Evolutionary conservation across 2,113 vertebrate species (phyloP), one percentile per base, ranked within the genome.

Genomic region (Oenanthe melanoleuca): DNA sequence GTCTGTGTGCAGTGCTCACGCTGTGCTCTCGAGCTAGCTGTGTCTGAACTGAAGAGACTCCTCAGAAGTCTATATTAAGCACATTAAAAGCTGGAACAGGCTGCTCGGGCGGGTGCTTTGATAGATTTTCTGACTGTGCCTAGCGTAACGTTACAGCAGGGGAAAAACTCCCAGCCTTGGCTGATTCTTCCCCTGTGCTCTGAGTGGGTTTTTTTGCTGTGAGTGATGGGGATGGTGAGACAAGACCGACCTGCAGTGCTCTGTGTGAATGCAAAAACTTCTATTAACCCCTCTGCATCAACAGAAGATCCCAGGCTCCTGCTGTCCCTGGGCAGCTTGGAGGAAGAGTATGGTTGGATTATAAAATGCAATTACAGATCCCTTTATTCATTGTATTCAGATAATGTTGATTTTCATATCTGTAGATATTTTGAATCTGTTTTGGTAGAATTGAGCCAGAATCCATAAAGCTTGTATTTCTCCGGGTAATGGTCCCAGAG

Each of bases 51-150:
- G 71, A 55, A 79, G 89, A 55, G 34, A 16, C 66, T 89, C 70
- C 86, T 89, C 21, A 69, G 70, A 92, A 95, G 89, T 82, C 78
- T 72, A 12, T 77, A 74, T 95, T 89, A 92, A 89, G 94, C 57
- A 71, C 70, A 38, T 49, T 56, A 95, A 88, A 88, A 92, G 83
- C 77, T 44, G 28, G n/a, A 94, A 8, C 11, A 6, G 65, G 72
- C 70, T 80, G 83, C 72, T 91, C n/a, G 14, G 59, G 60, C 14
- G 2, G 45, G 28, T 37, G 11, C 92, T 93, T 82, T 67, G 84
- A 71, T 64, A 40, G 78, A 67, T 81, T 94, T 81, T 56, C 84
- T 79, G 77, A 67, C 37, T 5, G 6, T 37, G 72, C 0, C 0
- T 24, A 42, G 67, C 26, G 4, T 63, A 53, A 61, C 6, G 11